Evolutionary conservation across 2,113 vertebrate genomes (phyloP).

Genomic region (Triplophysa rosa): DNA sequence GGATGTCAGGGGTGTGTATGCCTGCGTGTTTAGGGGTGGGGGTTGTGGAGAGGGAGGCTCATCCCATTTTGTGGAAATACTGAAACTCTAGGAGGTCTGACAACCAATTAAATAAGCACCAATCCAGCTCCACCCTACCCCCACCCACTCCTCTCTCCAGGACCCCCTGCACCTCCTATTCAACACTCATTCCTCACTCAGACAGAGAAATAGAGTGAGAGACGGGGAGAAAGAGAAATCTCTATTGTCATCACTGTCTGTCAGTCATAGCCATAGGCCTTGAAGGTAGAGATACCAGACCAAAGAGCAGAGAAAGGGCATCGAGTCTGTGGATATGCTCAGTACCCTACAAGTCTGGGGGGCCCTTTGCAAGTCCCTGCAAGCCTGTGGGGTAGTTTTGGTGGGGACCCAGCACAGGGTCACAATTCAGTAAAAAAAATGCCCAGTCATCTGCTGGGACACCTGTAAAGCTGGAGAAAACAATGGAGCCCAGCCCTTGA

Average conservation of each 20-base stretch:
- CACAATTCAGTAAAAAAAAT: conserved; percentile 40
- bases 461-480: conserved; percentile 44
- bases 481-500: conserved; percentile 16
- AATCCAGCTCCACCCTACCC: conserved; percentile 59
- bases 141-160: conserved; percentile 46
- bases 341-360: conserved; percentile 48
- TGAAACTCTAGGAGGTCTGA: conserved; percentile 65
- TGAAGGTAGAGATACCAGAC: conserved; percentile 50
- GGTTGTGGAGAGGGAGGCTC: conserved; percentile 36
- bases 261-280: conserved; percentile 58
- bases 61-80: conserved; percentile 60
- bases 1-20: conserved; percentile 54
- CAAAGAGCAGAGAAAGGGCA: conserved; percentile 52
- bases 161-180: conserved; percentile 54
- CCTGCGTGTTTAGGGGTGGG: conserved; percentile 10
- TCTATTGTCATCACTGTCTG: conserved; percentile 56
- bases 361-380: conserved; percentile 29
- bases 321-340: conserved; percentile 52
- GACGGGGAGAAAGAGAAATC: conserved; percentile 45
- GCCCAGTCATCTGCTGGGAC: conserved; percentile 35
- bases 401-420: conserved; percentile 41
- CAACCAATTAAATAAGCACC: conserved; percentile 71
- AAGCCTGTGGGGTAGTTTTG: conserved; percentile 49
- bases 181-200: conserved; percentile 57
- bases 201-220: conserved; percentile 55